phyloP scores from a whole-genome alignment of 2,113 vertebrate species.

The Propithecus coquereli region DNA sequence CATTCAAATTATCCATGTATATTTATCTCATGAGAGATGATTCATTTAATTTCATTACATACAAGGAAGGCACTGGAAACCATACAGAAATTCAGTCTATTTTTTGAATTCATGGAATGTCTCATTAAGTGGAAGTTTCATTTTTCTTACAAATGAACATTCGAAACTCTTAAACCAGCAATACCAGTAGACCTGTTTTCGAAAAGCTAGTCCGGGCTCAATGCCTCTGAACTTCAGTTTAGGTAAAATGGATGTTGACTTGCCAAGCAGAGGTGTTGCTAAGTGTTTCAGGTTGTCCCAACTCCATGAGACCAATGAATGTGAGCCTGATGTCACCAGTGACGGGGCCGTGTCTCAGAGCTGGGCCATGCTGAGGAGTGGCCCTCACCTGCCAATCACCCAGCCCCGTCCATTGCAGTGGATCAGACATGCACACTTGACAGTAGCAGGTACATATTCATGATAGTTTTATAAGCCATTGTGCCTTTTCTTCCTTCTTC shows the following conservation, averaged over 20 bases:
- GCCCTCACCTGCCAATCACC: neutral
- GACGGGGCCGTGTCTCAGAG: neutral
- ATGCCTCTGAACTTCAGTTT: neutral
- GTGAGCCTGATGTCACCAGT: neutral
- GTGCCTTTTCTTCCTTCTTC: neutral
- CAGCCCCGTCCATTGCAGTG: neutral
- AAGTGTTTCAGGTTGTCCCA: neutral
- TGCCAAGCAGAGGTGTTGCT: neutral
- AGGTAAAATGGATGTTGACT: neutral
- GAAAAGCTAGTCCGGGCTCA: neutral
- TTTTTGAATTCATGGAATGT: neutral
- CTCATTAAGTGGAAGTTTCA: neutral
- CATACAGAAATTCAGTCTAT: neutral
- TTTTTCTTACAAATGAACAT: neutral
- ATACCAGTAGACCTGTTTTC: neutral
- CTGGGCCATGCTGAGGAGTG: rapidly evolving
- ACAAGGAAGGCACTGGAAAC: neutral
- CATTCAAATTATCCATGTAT: neutral
- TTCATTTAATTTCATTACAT: neutral
- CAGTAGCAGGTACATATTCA: neutral
- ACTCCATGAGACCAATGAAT: neutral
- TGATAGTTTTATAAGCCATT: neutral
- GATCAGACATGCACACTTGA: neutral
- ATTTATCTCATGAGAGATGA: neutral
- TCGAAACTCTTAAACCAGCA: neutral